Evolutionary conservation across 2,797 vertebrate species (phyloP).

Genomic region (Alfaro cultratus): DNA sequence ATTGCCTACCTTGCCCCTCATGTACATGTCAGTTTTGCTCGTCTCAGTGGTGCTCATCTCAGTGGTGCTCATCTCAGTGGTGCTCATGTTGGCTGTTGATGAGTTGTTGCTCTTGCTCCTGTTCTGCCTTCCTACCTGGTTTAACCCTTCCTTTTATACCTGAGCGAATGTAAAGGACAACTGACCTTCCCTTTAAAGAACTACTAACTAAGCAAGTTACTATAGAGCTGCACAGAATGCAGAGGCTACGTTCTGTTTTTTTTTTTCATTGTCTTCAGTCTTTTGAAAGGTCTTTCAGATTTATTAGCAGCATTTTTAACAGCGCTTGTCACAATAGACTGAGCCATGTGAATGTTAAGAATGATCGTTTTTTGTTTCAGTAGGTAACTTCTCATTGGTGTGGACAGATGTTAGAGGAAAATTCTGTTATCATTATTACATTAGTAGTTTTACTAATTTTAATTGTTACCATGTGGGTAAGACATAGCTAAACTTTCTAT

Average conservation of each 20-base stretch:
- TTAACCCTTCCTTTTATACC: constrained; percentile 79
- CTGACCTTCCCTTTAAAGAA: constrained; percentile 51
- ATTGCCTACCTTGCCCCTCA: constrained; percentile 65
- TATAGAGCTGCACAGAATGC: constrained; percentile 50
- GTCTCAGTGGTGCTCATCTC: too few species aligned
- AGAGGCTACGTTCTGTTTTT: constrained; percentile 32
- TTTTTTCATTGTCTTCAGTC: constrained; percentile 17
- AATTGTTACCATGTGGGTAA: too few species aligned
- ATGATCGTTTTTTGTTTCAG: background rate
- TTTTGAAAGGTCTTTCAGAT: constrained; percentile 56
- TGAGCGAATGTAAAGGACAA: constrained; percentile 51
- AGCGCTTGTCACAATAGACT: background rate
- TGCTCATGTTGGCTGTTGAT: constrained; percentile 60
- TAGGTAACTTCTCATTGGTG: too few species aligned
- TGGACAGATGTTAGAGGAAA: too few species aligned
- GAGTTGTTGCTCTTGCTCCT: constrained; percentile 44
- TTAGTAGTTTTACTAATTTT: too few species aligned
- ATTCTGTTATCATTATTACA: too few species aligned
- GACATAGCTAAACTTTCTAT: too few species aligned
- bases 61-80: constrained; percentile 14
- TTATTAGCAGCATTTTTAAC: background rate
- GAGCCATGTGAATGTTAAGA: background rate
- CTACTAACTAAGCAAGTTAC: constrained; percentile 63
- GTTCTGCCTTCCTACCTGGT: constrained; percentile 54
- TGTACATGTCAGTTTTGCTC: constrained; percentile 58